Base-by-base conservation (phyloP, 2,797 vertebrate species). In the Zonotrichia albicollis region DNA sequence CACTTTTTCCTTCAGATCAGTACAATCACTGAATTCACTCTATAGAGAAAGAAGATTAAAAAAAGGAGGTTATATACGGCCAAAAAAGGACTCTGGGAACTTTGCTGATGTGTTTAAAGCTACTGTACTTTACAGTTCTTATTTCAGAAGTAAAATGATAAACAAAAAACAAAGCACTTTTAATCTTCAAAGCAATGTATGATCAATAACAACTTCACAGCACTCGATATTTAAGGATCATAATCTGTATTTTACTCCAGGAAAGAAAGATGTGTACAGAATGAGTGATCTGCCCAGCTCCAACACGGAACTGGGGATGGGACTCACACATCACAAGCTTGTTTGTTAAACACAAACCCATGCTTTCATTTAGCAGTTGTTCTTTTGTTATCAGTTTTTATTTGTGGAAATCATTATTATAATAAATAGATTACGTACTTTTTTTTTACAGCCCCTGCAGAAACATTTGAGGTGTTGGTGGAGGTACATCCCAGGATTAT, bases 81-180 rank as follows among this genome's bases (percentile, higher is more conserved):
- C 46, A 46, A 34, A 89, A 84, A 90, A 72, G 55, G 92, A 95
- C 54, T 54, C 77, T n/a, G 30, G 75, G 89, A 93, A 93, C 75
- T 83, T 38, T 36, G 50, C 61, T 83, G 74, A 73, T 70, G 70
- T 34, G 46, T 85, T 90, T 92, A 87, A 85, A 94, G 87, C 72
- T 65, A 67, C 89, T 80, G 46, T 72, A 92, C 84, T 87, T 89
- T 8, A 64, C 43, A 82, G 57, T 83, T 81, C 80, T 74, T 73
- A 87, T 82, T 92, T 96, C 86, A 95, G 90, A 94, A 92, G 60
- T 89, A 93, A 90, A 95, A 92, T 23, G 50, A 89, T 81, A 94
- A 95, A 95, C 90, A 95, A 84, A 95, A 95, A 89, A 9, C 92
- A 96, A 95, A 93, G 93, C 51, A 36, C 84, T 87, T 94, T 89